A percentile compares a stretch with the other conserved stretches of the same genome.
phyloP scores from a whole-genome alignment of 2,888 invertebrate species.

The Troglohyphantes excavatus region DNA sequence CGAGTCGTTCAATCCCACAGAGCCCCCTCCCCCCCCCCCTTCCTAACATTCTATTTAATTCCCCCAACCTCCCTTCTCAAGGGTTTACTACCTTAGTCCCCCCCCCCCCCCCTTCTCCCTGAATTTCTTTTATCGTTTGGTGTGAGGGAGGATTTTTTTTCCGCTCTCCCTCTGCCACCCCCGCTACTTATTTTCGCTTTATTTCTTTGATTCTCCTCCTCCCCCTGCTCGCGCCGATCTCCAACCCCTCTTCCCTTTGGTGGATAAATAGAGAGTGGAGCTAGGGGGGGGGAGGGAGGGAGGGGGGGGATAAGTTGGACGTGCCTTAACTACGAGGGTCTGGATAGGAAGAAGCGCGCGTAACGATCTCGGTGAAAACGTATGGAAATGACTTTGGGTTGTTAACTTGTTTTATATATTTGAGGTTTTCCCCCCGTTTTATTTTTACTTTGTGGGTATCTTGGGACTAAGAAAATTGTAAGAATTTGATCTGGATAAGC shows the following conservation, averaged over 20 bases:
- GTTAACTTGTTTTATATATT: slow-evolving; percentile 55
- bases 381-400: slow-evolving; percentile 61
- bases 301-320: slow-evolving; percentile 54
- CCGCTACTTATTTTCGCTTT: slow-evolving; percentile 30
- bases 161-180: not conserved
- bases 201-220: slow-evolving; percentile 41
- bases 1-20: slow-evolving; percentile 19
- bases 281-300: too few species aligned
- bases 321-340: slow-evolving; percentile 51
- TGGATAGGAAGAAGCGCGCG: not conserved
- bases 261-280: slow-evolving; percentile 29
- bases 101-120: slow-evolving; percentile 11
- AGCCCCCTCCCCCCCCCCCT: not conserved
- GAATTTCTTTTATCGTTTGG: slow-evolving; percentile 62
- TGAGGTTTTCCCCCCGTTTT: not conserved
- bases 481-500: not conserved
- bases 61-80: slow-evolving; percentile 39
- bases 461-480: not conserved
- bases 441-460: not conserved
- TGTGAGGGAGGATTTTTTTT: slow-evolving; percentile 26
- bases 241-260: not conserved
- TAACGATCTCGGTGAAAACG: slow-evolving; percentile 41
- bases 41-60: slow-evolving; percentile 58
- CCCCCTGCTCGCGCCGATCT: not conserved
- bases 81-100: slow-evolving; percentile 51